Evolutionary conservation across 2,113 vertebrate species (phyloP), one percentile per base, ranked within the genome.

Genomic region (Sander lucioperca): DNA sequence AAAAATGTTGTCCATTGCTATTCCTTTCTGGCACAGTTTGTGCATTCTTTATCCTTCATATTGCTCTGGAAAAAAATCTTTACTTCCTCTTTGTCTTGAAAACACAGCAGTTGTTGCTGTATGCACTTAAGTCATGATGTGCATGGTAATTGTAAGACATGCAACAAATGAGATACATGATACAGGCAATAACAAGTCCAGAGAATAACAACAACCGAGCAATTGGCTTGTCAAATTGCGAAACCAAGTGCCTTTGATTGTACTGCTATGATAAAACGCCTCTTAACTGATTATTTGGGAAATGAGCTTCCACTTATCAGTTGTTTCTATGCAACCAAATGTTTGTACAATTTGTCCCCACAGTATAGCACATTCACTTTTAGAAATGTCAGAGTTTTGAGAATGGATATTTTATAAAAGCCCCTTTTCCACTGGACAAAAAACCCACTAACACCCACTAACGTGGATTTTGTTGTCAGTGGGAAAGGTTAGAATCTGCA

Each of bases 221-320:
- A 86, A 86, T 39, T 54, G 81, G 74, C 67, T 83, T 69, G 73
- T 81, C 71, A 83, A 86, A 91, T 73, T 88, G 71, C 9, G 5
- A 86, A 86, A 77, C 57, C 10, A 39, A 86, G 72, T 81, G 72
- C 51, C 68, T 90, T 71, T 89, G 82, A 88, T 86, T 85, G 82
- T 25, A 66, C 62, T 70, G 82, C 68, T 74, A 56, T 53, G 62
- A 85, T 77, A 65, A 86, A 90, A 89, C 80, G 65, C 65, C 74
- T 82, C 80, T 66, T 80, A 90, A 86, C 36, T 65, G 72, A 90
- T 84, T 82, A 82, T 87, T 90, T 84, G 84, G 45, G 43, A 76
- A 76, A 84, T 74, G 77, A 90, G 73, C 74, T 64, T 66, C 63
- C 68, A 75, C 77, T 89, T 66, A 79, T 67, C 54, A 39, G 33